phyloP scores from a whole-genome alignment of 2,888 invertebrate genomes.

The Sphaeridia pumilis region DNA sequence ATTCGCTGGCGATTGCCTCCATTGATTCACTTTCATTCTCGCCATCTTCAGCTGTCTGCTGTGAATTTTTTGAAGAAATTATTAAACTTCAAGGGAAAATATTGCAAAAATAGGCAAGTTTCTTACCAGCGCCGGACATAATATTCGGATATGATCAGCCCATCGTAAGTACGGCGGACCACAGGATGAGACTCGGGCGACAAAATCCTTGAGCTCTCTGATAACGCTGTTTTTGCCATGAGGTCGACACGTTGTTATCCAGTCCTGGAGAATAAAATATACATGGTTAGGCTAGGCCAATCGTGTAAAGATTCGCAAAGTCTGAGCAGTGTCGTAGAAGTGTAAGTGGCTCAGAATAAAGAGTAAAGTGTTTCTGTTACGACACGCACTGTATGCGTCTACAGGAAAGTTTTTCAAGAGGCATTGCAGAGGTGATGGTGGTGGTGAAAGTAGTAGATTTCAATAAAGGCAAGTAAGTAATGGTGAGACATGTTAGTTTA shows the following conservation, averaged over 20 bases:
- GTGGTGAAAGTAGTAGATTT: no score
- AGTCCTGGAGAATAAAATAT: slow-evolving; percentile 33
- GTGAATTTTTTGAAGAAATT: slow-evolving; percentile 11
- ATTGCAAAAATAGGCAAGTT: background rate
- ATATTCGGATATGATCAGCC: slow-evolving; percentile 40
- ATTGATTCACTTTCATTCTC: slow-evolving; percentile 41
- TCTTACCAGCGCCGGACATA: slow-evolving; percentile 40
- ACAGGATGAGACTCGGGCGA: slow-evolving; percentile 44
- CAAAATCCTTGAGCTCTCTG: slow-evolving; percentile 46
- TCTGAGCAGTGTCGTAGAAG: no score
- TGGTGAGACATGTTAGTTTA: no score
- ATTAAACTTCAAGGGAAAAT: background rate
- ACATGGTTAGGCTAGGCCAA: background rate
- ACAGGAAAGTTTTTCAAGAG: no score
- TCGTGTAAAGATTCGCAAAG: background rate
- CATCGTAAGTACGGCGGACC: slow-evolving; percentile 47
- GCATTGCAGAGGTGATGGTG: no score
- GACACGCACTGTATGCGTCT: no score
- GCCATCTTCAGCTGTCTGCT: slow-evolving; percentile 41
- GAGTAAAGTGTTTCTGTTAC: background rate
- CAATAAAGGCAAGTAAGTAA: no score
- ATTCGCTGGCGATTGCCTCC: slow-evolving; percentile 43
- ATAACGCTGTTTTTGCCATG: slow-evolving; percentile 37
- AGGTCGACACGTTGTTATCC: slow-evolving; percentile 36
- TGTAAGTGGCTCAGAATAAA: no score